Evolutionary conservation across 2,113 vertebrate genomes (phyloP).

Genomic region (Pampusana beccarii): DNA sequence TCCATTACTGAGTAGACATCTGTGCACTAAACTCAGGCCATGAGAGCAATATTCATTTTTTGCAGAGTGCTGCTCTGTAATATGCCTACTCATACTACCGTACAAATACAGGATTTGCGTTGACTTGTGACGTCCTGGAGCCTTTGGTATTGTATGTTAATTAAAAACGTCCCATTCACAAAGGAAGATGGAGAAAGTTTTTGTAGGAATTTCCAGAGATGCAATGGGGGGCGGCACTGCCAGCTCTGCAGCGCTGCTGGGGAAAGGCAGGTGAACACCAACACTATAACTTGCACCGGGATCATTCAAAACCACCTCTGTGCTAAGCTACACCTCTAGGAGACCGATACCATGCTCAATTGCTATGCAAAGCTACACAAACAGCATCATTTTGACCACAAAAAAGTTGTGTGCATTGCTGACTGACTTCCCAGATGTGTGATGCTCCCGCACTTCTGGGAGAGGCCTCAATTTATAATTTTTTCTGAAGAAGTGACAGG

Average conservation of each 20-base stretch:
- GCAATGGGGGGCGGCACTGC: neutral
- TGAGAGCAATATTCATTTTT: neutral
- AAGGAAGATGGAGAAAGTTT: neutral
- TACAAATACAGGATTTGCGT: slow-evolving; percentile 13
- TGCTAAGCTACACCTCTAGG: neutral
- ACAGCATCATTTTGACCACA: neutral
- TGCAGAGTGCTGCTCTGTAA: neutral
- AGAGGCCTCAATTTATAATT: neutral
- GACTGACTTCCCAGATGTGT: neutral
- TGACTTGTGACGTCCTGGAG: neutral
- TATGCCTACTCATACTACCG: neutral
- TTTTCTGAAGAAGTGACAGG: neutral
- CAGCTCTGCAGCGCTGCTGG: neutral
- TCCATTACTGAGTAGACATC: slow-evolving; percentile 30
- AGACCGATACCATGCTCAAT: neutral
- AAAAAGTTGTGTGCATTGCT: neutral
- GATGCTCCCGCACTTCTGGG: neutral
- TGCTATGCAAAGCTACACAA: neutral
- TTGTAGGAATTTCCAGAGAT: neutral
- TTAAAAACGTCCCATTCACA: neutral
- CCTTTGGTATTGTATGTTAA: slow-evolving; percentile 15
- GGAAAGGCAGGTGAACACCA: neutral
- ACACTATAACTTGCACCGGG: no score
- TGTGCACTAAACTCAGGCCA: slow-evolving; percentile 5
- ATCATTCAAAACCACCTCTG: neutral